These are phyloP conservation scores for Phataginus tricuspis DNA, from an alignment of 2,797 vertebrate genomes.

Conservation along the genomic window DNA sequence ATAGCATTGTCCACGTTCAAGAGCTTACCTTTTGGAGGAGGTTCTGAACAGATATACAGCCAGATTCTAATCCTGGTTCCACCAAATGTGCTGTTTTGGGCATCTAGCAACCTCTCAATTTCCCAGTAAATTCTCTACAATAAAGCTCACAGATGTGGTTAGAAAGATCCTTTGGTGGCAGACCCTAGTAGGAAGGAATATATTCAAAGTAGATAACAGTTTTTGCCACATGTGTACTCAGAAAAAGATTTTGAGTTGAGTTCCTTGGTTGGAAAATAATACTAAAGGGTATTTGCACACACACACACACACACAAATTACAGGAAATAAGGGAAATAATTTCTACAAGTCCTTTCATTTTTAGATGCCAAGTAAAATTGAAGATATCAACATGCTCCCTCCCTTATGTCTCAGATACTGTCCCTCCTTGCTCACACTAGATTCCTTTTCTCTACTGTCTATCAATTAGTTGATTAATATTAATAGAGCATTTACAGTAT, in stretches of 20 bases:
- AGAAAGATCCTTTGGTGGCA: not conserved
- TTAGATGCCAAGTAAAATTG: not conserved
- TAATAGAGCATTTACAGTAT: not conserved
- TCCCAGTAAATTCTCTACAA: not conserved
- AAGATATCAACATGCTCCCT: not conserved
- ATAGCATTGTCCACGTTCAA: not conserved
- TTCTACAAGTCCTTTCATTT: not conserved
- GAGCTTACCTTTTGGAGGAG: not conserved
- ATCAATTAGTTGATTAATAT: not conserved
- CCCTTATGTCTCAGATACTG: not conserved
- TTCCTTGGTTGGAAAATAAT: not conserved
- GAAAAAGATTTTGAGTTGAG: not conserved
- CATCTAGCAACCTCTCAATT: not conserved
- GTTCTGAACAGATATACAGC: not conserved
- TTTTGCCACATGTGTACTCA: not conserved
- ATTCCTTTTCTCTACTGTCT: not conserved
- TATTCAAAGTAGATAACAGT: not conserved
- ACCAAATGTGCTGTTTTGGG: not conserved
- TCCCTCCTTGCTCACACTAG: not conserved
- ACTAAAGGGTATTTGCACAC: not conserved
- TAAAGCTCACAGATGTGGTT: not conserved
- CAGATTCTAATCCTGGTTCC: not conserved
- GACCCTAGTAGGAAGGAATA: not conserved
- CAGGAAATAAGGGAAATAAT: not conserved
- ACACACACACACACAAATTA: not conserved